phyloP scores from a whole-genome alignment of 2,888 invertebrate species.

The Platypus cylindrus region DNA sequence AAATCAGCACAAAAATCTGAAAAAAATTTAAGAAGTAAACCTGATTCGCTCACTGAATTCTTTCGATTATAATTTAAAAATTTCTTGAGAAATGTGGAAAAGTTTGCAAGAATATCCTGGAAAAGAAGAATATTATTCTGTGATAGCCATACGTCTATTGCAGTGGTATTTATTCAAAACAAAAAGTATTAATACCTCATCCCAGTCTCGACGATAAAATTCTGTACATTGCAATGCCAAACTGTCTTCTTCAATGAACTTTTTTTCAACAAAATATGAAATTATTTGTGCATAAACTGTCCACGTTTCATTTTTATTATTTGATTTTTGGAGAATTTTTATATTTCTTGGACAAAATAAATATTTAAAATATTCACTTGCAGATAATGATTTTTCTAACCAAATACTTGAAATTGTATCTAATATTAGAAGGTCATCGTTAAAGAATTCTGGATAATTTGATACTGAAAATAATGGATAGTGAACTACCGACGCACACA shows the following conservation, averaged over 20 bases:
- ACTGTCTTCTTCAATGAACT: conserved; percentile 45
- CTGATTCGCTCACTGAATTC: conserved; percentile 20
- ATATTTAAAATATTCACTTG: conserved; percentile 24
- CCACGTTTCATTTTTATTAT: conserved; percentile 20
- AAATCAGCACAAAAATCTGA: conserved; percentile 26
- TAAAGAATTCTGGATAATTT: conserved; percentile 7
- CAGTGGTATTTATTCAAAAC: conserved; percentile 2
- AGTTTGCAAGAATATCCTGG: conserved; percentile 20
- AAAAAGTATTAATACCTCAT: conserved; percentile 20
- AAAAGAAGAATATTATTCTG: conserved; percentile 15
- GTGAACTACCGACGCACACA: too few species aligned
- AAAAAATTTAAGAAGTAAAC: conserved; percentile 25
- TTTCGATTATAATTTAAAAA: conserved; percentile 17
- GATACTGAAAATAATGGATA: conserved; percentile 22
- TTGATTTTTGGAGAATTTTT: conserved; percentile 21
- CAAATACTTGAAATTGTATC: too few species aligned
- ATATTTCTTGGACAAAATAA: conserved; percentile 27
- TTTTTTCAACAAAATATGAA: conserved; percentile 37
- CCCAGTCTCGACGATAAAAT: conserved; percentile 55
- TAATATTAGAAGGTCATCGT: too few species aligned
- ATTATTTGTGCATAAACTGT: conserved; percentile 21
- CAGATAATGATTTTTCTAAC: too few species aligned
- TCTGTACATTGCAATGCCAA: conserved; percentile 54
- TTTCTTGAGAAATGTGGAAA: conserved; percentile 22
- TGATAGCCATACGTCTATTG: neutral